A percentile compares a stretch with the other conserved stretches of the same genome.
Conservation (phyloP, 2,113 vertebrate genomes). For the Otolemur garnettii region DNA sequence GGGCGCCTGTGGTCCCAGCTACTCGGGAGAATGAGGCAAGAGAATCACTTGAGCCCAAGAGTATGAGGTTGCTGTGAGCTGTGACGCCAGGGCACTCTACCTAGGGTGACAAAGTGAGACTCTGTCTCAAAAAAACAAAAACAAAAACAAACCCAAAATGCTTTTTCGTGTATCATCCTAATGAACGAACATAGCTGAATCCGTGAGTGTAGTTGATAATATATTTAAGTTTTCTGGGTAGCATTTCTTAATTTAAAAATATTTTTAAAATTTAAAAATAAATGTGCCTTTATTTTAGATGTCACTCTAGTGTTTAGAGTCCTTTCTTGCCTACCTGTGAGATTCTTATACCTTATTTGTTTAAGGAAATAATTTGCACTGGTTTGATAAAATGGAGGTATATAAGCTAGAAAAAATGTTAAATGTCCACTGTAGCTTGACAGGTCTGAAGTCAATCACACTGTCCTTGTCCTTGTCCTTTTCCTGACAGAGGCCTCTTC, state of each 20-base stretch:
- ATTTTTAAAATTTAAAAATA: not conserved
- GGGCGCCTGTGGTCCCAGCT: too few species aligned
- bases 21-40: too few species aligned
- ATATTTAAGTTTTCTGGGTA: not conserved
- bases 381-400: conserved; percentile 1
- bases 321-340: not conserved
- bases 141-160: not conserved
- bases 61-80: too few species aligned
- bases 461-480: not conserved
- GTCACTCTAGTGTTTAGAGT: not conserved
- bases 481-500: conserved; percentile 93
- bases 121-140: too few species aligned
- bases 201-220: not conserved
- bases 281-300: not conserved
- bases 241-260: conserved; percentile 48
- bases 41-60: too few species aligned
- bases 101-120: too few species aligned
- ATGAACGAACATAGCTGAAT: conserved; percentile 29
- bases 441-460: conserved; percentile 56
- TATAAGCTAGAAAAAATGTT: not conserved
- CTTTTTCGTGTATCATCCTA: conserved; percentile 25
- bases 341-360: not conserved
- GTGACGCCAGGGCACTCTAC: too few species aligned
- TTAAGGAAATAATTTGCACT: conserved; percentile 44
- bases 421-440: conserved; percentile 10